Percentiles rank a stretch among this genome's conserved stretches.
Conservation (phyloP, 2,113 vertebrate genomes). For the Clarias gariepinus region DNA sequence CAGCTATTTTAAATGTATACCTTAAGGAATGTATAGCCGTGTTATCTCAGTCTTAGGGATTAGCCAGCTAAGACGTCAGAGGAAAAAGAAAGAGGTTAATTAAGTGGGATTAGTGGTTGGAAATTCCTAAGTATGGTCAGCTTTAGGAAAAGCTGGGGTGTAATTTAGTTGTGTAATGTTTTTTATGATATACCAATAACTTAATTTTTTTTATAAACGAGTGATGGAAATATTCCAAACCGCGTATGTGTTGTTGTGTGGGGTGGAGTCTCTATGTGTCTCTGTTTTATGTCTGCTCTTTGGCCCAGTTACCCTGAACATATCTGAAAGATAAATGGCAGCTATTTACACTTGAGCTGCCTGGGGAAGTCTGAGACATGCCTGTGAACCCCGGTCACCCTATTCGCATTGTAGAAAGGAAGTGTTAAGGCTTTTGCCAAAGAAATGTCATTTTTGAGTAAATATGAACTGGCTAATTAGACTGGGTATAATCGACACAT, state of each 20-base stretch:
- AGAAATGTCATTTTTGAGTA: not conserved
- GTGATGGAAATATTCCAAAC: not conserved
- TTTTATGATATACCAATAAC: not conserved
- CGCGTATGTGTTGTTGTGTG: conserved; percentile 15
- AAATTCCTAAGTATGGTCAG: not conserved
- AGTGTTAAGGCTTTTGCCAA: not conserved
- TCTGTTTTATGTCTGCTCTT: conserved; percentile 53
- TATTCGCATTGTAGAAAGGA: not conserved
- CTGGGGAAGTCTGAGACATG: conserved; percentile 36
- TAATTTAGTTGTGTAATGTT: not conserved
- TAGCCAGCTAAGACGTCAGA: not conserved
- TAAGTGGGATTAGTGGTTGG: conserved; percentile 13
- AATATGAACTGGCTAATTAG: not conserved
- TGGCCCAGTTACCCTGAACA: conserved; percentile 50
- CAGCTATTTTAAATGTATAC: not conserved
- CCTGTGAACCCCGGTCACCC: conserved; percentile 26
- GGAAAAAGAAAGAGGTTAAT: not conserved
- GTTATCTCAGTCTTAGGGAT: not conserved
- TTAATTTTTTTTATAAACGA: not conserved
- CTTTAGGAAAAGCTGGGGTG: not conserved
- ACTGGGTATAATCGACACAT: not conserved
- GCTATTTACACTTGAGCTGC: conserved; percentile 61
- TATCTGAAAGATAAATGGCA: conserved; percentile 45
- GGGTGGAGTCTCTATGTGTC: not conserved
- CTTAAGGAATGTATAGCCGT: not conserved